Percentiles rank a stretch among this genome's conserved stretches.
phyloP scores from a whole-genome alignment of 2,797 vertebrate genomes.

The Tragopan temminckii region DNA sequence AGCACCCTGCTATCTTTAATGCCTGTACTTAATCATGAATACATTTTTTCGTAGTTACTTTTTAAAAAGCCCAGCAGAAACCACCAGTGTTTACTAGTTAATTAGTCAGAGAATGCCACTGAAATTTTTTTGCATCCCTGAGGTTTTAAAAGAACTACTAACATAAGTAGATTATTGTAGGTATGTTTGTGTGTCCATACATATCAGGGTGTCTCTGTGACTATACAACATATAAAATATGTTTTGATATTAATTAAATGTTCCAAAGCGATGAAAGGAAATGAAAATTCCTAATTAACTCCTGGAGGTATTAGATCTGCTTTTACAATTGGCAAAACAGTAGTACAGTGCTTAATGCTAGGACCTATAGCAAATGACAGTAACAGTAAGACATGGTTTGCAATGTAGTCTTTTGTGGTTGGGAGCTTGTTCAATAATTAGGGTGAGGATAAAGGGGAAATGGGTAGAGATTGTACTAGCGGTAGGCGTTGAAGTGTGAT shows the following conservation, averaged over 20 bases:
- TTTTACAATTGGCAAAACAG: conserved; percentile 60
- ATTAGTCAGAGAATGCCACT: conserved; percentile 44
- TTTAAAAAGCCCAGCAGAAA: background rate
- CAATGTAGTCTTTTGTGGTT: conserved; percentile 52
- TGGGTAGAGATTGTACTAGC: conserved; percentile 68
- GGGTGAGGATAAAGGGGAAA: conserved; percentile 71
- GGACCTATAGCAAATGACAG: conserved; percentile 44
- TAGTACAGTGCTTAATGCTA: conserved; percentile 23
- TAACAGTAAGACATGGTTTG: conserved; percentile 39
- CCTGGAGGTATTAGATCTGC: conserved; percentile 49
- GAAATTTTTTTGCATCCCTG: conserved; percentile 22
- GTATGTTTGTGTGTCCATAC: background rate
- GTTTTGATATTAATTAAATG: conserved; percentile 50
- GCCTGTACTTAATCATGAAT: conserved; percentile 10
- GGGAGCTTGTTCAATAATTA: conserved; percentile 76
- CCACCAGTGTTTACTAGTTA: conserved; percentile 2
- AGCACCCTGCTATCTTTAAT: background rate
- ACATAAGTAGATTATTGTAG: background rate
- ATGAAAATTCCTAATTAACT: conserved; percentile 59
- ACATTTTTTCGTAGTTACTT: background rate
- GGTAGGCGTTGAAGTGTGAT: conserved; percentile 78
- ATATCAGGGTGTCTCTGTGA: background rate
- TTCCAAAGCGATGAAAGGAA: conserved; percentile 53
- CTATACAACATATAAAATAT: conserved; percentile 27
- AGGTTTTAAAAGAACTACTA: conserved; percentile 8